These are phyloP conservation scores for Sinocyclocheilus rhinocerous DNA, from an alignment of 2,113 vertebrate genomes.

Conservation along the genomic window DNA sequence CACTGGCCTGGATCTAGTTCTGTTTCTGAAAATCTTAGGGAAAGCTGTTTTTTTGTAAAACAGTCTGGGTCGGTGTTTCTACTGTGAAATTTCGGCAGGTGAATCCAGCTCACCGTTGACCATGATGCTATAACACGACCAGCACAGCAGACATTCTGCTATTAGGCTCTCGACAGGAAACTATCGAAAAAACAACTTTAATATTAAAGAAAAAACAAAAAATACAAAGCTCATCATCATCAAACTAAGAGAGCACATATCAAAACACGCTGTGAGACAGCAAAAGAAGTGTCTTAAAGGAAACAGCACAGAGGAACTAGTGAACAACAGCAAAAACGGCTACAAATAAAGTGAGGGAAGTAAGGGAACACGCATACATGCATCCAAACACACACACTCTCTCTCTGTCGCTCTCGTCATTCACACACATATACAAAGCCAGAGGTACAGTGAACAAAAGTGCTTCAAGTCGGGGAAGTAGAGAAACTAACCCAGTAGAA, in stretches of 20 bases:
- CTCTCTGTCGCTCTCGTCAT: neutral
- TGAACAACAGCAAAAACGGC: slow-evolving; percentile 40
- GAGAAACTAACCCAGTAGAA: slow-evolving; percentile 86
- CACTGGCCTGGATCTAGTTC: slow-evolving; percentile 67
- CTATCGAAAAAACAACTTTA: slow-evolving; percentile 49
- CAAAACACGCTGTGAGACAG: slow-evolving; percentile 51
- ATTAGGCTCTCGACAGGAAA: slow-evolving; percentile 57
- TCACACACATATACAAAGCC: slow-evolving; percentile 61
- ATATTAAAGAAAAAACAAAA: slow-evolving; percentile 22
- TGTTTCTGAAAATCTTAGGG: slow-evolving; percentile 46
- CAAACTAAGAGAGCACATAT: slow-evolving; percentile 52
- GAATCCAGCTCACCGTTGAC: slow-evolving; percentile 82
- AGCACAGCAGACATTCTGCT: slow-evolving; percentile 60
- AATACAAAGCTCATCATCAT: slow-evolving; percentile 58
- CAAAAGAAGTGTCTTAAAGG: slow-evolving; percentile 52
- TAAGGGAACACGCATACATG: slow-evolving; percentile 62
- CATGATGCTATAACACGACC: slow-evolving; percentile 75
- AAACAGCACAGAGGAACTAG: slow-evolving; percentile 54
- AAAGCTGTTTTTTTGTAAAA: slow-evolving; percentile 59
- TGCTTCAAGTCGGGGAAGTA: slow-evolving; percentile 88
- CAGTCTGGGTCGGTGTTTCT: slow-evolving; percentile 72
- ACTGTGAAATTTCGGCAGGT: slow-evolving; percentile 66
- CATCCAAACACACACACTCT: slow-evolving; percentile 43
- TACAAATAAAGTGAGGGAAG: slow-evolving; percentile 55
- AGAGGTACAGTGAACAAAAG: slow-evolving; percentile 87